Conservation (phyloP, 1,140 invertebrate genomes). For the Homarus americanus region DNA sequence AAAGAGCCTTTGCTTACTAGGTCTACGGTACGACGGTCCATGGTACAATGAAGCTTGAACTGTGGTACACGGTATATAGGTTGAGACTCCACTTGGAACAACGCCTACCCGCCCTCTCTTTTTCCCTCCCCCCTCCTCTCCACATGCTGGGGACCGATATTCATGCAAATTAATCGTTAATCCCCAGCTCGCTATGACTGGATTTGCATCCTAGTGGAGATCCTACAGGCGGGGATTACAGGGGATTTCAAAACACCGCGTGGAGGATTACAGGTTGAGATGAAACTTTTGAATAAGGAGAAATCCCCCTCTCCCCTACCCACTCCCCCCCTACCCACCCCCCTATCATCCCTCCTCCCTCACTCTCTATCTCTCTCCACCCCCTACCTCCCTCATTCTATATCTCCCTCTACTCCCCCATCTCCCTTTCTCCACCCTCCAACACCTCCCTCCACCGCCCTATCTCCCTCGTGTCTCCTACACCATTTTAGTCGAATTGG, state of each 20-base stretch:
- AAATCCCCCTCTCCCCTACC: background rate
- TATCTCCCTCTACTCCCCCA: too few relatives aligned
- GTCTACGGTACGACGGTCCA: too few relatives aligned
- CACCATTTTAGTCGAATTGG: background rate
- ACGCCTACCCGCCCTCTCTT: background rate
- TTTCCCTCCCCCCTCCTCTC: background rate
- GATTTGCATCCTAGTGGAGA: background rate
- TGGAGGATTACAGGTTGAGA: background rate
- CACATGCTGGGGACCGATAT: background rate
- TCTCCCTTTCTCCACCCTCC: too few relatives aligned
- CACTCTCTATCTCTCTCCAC: background rate
- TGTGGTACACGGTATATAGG: too few relatives aligned
- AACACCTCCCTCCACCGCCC: too few relatives aligned
- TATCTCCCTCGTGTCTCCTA: too few relatives aligned
- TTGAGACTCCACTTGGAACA: too few relatives aligned
- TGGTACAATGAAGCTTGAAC: too few relatives aligned
- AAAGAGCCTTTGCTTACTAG: too few relatives aligned
- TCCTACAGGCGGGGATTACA: background rate
- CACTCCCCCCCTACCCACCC: background rate
- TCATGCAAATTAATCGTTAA: background rate
- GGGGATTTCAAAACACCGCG: background rate
- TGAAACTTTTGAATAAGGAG: background rate
- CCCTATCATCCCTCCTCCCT: too few relatives aligned
- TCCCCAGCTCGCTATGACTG: background rate
- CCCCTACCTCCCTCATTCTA: too few relatives aligned